Evolutionary conservation across 2,888 invertebrate genomes (phyloP).

Genomic region (Achlya flavicornis): DNA sequence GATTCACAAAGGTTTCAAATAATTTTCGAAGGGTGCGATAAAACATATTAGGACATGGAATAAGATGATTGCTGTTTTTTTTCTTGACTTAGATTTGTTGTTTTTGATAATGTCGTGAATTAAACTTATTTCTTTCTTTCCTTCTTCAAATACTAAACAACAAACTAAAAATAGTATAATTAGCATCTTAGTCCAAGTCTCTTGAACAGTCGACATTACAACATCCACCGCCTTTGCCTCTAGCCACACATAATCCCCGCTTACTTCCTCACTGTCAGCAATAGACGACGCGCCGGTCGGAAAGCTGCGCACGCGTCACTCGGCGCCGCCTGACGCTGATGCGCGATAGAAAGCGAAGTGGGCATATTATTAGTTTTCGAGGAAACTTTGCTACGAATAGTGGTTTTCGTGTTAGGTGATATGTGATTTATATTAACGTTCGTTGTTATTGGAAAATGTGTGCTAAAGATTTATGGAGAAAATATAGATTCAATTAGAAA

Average conservation of each 20-base stretch:
- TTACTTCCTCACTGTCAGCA: background rate
- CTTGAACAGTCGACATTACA: background rate
- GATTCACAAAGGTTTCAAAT: too few species aligned
- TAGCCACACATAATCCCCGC: background rate
- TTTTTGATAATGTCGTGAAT: too few species aligned
- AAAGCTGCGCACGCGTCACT: constrained; percentile 14
- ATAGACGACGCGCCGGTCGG: background rate
- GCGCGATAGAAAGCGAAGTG: constrained; percentile 1
- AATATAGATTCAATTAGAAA: too few species aligned
- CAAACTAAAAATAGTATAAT: too few species aligned
- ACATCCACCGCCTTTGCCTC: background rate
- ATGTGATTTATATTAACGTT: background rate
- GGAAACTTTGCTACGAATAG: background rate
- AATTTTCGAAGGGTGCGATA: too few species aligned
- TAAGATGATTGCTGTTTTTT: too few species aligned
- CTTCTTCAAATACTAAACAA: too few species aligned
- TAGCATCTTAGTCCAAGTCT: background rate
- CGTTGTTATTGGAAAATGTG: background rate
- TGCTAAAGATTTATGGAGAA: background rate
- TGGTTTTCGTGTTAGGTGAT: background rate
- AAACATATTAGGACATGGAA: too few species aligned
- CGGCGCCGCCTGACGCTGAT: constrained; percentile 6
- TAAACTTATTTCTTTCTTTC: too few species aligned
- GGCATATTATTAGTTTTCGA: constrained; percentile 5
- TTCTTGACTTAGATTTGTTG: too few species aligned